Evolutionary conservation across 1,140 invertebrate genomes (phyloP).

Genomic region (Drosophila lowei): DNA sequence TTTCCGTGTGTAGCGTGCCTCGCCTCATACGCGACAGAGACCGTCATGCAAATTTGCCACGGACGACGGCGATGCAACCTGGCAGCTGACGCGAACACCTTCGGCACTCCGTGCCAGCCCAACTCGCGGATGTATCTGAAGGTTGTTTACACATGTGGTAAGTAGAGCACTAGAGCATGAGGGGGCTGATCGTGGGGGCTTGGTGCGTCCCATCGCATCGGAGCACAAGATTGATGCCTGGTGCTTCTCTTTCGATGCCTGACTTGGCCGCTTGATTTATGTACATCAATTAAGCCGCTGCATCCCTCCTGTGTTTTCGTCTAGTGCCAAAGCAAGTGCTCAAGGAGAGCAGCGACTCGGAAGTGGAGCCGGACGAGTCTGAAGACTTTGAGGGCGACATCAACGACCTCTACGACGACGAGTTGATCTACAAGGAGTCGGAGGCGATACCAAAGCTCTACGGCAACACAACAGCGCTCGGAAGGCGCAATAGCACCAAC

Average conservation of each 20-base stretch:
- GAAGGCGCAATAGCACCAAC: constrained; percentile 39
- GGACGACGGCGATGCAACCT: constrained; percentile 92
- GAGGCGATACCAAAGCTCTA: constrained; percentile 81
- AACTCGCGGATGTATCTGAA: constrained; percentile 95
- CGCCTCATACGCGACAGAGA: constrained; percentile 93
- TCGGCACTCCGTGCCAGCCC: constrained; percentile 92
- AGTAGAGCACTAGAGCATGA: constrained; percentile 83
- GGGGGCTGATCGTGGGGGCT: constrained; percentile 15
- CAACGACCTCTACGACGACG: constrained; percentile 84
- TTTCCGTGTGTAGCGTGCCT: constrained; percentile 89
- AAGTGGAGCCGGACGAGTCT: constrained; percentile 88
- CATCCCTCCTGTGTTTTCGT: constrained; percentile 25
- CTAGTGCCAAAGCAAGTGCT: constrained; percentile 91
- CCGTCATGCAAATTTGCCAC: constrained; percentile 94
- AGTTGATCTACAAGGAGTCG: constrained; percentile 82
- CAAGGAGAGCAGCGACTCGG: constrained; percentile 89
- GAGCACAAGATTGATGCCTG: constrained; percentile 54
- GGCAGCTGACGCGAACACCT: constrained; percentile 91
- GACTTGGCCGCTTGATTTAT: constrained; percentile 46
- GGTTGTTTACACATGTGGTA: constrained; percentile 97
- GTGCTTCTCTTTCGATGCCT: constrained; percentile 28
- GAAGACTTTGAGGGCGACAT: constrained; percentile 83
- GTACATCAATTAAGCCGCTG: constrained; percentile 26
- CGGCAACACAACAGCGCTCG: constrained; percentile 61
- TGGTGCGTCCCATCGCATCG: constrained; percentile 42